Evolutionary conservation across 2,888 invertebrate species (phyloP).

Genomic region (Drosophila limbata): DNA sequence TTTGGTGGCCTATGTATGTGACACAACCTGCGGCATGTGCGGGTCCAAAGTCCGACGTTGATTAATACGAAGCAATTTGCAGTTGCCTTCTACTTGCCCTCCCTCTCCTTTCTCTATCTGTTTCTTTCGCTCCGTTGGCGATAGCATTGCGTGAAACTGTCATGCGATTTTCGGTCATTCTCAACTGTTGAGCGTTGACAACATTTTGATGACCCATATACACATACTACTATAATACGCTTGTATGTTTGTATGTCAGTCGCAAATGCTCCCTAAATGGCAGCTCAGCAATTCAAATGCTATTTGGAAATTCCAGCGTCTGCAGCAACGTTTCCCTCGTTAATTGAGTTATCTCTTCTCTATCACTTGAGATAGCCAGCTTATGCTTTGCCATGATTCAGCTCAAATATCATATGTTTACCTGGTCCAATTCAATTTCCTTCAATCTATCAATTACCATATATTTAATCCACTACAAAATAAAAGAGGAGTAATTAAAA

Average conservation of each 20-base stretch:
- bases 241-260: conserved; percentile 25
- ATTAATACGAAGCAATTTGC: conserved; percentile 72
- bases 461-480: neutral
- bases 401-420: conserved; percentile 5
- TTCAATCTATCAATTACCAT: neutral
- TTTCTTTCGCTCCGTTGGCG: conserved; percentile 2
- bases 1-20: conserved; percentile 45
- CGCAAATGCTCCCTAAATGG: conserved; percentile 31
- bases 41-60: conserved; percentile 56
- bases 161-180: conserved; percentile 52
- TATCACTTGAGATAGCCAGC: conserved; percentile 4
- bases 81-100: conserved; percentile 5
- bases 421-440: conserved; percentile 9
- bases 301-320: neutral
- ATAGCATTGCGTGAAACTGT: conserved; percentile 66
- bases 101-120: neutral
- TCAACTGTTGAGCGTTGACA: conserved; percentile 55
- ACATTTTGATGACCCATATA: conserved; percentile 54
- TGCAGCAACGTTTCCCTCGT: conserved; percentile 6
- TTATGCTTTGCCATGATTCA: conserved; percentile 2
- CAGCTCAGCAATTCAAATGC: conserved; percentile 29
- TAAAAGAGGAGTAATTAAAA: neutral
- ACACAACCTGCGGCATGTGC: conserved; percentile 60
- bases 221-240: conserved; percentile 4
- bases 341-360: conserved; percentile 6